Base-by-base conservation (phyloP, 1,140 invertebrate species). In the Diachasmimorpha longicaudata region DNA sequence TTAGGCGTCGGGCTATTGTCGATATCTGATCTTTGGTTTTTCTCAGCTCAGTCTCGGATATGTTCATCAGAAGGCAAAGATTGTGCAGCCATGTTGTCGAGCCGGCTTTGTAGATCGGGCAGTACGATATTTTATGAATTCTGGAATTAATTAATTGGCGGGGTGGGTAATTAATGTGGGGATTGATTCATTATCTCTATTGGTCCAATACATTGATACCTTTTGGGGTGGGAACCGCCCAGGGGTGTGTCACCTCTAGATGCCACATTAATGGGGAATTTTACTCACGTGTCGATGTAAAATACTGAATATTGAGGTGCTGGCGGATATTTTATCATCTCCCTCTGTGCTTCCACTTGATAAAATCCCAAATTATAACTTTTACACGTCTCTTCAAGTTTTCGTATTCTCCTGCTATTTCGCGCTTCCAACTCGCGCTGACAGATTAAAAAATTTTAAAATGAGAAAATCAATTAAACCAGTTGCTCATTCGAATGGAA, bases 21-120 rank as follows among this genome's bases (percentile, higher is more conserved):
- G 85, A 86, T 73, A 86, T 78, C 76, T 91, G 90, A 46, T 88
- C 82, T 31, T 81, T 85, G 36, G 86, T 83, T 37, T 78, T 82
- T 25, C 77, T 72, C 2, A 91, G 63, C 66, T 84, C 81, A 8
- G 83, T 76, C 63, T 89, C 87, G 0, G 82, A 36, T 21, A 86
- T 79, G 1, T 89, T 88, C 72, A 82, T 85, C 23, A 86, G 72
- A 19, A 84, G 75, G 68, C 85, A 86, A 46, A 91, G 85, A 82
- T 90, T 90, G 78, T 90, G 87, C 0, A 91, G 83, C 90, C 90
- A 91, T 9, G 88, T 88, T n/a, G 91, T 89, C 23, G 86, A 90
- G 13, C 88, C 91, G 14, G 90, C 89, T 86, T 92, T 92, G 80
- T 91, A 92, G 42, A 91, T 85, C 19, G 91, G 91, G 80, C 91